phyloP scores from a whole-genome alignment of 1,140 invertebrate species.

The Stegodyphus mimosarum region DNA sequence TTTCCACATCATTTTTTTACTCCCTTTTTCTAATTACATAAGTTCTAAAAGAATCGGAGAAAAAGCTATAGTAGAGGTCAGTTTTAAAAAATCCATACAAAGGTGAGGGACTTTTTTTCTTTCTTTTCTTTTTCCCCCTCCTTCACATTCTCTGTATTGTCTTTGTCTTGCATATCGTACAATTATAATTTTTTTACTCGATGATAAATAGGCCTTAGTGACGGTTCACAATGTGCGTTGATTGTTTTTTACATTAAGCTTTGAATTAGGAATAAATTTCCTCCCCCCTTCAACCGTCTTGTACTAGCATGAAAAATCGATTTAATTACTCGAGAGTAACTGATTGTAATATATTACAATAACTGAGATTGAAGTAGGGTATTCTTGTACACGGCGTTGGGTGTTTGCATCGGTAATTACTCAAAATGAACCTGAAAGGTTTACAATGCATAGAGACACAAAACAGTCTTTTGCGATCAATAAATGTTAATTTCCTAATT shows the following conservation, averaged over 20 bases:
- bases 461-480: no score
- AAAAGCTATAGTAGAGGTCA: conserved; percentile 13
- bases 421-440: no score
- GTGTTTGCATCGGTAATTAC: no score
- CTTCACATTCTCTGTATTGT: neutral
- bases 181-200: conserved; percentile 29
- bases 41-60: conserved; percentile 39
- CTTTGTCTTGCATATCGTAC: conserved; percentile 31
- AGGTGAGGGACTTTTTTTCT: conserved; percentile 14
- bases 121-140: conserved; percentile 4
- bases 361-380: no score
- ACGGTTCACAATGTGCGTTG: conserved; percentile 15
- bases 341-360: neutral
- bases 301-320: neutral
- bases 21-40: conserved; percentile 46
- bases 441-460: no score
- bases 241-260: conserved; percentile 20
- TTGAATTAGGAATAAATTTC: conserved; percentile 7
- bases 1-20: conserved; percentile 28
- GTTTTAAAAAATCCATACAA: conserved; percentile 13
- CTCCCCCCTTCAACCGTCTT: neutral
- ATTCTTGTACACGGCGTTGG: no score
- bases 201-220: conserved; percentile 37
- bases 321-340: conserved; percentile 9
- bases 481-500: no score